Evolutionary conservation across 2,113 vertebrate species (phyloP).

Genomic region (Blennius ocellaris): DNA sequence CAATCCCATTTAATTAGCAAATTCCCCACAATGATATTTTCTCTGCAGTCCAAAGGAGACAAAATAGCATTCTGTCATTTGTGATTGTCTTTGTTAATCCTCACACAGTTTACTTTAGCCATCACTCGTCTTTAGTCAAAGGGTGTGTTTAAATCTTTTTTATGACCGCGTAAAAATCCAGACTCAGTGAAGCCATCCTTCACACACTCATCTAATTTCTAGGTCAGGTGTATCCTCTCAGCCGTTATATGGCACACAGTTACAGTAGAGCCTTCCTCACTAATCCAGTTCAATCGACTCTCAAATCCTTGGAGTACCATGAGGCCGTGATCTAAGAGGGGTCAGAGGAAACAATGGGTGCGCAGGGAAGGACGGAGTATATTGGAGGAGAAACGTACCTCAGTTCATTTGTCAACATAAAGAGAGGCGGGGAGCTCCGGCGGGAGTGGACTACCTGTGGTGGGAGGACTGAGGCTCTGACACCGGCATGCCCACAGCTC

Average conservation of each 20-base stretch:
- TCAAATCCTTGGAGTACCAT: conserved; percentile 37
- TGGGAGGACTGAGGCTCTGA: conserved; percentile 82
- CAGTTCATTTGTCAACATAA: conserved; percentile 89
- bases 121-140: background rate
- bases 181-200: background rate
- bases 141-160: background rate
- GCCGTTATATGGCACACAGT: conserved; percentile 13
- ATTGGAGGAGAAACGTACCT: conserved; percentile 56
- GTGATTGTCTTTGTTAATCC: background rate
- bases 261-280: conserved; percentile 17
- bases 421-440: conserved; percentile 77
- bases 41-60: background rate
- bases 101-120: background rate
- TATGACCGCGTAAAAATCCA: conserved; percentile 7
- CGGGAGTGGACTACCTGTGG: conserved; percentile 82
- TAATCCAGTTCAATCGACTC: conserved; percentile 38
- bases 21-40: conserved; percentile 5
- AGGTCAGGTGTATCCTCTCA: conserved; percentile 39
- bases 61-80: background rate
- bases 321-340: conserved; percentile 39
- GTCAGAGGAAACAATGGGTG: conserved; percentile 62
- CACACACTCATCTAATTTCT: conserved; percentile 31
- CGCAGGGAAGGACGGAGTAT: conserved; percentile 31
- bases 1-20: background rate
- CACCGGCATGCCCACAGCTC: conserved; percentile 73